A percentile compares a stretch with the other conserved stretches of the same genome.
Conservation (phyloP, 2,888 invertebrate species). For the Therioaphis trifolii region DNA sequence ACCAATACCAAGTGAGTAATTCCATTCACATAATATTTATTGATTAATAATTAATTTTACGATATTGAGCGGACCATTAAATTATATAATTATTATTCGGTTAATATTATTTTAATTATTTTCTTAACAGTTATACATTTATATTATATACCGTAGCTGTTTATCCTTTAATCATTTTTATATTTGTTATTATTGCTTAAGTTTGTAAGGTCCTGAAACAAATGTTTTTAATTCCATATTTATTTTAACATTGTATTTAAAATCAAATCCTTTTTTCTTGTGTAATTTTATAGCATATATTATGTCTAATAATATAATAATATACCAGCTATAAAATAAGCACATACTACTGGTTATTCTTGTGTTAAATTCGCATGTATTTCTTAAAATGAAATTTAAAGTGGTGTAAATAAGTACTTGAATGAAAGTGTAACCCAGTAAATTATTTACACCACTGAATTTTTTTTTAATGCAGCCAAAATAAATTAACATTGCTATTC, state of each 20-base stretch:
- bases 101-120: conserved; percentile 47
- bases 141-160: conserved; percentile 14
- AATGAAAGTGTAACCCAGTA: not conserved
- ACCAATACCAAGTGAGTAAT: conserved; percentile 43
- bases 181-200: conserved; percentile 46
- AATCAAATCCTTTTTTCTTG: conserved; percentile 29
- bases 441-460: conserved; percentile 18
- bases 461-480: conserved; percentile 55
- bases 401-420: not conserved
- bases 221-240: not conserved
- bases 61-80: conserved; percentile 50
- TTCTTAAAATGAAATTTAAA: not conserved
- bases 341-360: conserved; percentile 53
- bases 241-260: conserved; percentile 30
- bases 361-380: conserved; percentile 38
- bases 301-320: conserved; percentile 37
- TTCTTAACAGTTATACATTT: conserved; percentile 18
- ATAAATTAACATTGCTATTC: conserved; percentile 61
- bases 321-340: conserved; percentile 54
- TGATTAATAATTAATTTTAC: conserved; percentile 36
- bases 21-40: conserved; percentile 5
- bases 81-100: conserved; percentile 19
- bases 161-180: conserved; percentile 24
- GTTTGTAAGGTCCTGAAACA: not conserved
- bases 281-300: conserved; percentile 52